Conservation (phyloP, 2,113 vertebrate species). For the Montifringilla adamsi region DNA sequence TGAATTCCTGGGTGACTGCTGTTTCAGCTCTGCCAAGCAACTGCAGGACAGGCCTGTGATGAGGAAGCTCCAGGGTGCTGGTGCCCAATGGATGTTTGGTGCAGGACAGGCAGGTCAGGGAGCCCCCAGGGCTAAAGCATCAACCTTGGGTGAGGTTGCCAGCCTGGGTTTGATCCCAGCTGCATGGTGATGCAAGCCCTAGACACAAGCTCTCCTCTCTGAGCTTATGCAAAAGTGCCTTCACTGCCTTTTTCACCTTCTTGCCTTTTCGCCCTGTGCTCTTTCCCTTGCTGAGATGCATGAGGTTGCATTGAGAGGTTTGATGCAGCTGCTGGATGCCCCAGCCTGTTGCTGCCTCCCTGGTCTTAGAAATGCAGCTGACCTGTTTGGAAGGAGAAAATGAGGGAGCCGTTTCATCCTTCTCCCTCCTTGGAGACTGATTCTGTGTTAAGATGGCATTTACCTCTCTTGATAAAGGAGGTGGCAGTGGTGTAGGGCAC, state of each 20-base stretch:
- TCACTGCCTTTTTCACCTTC: neutral
- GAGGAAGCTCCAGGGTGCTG: neutral
- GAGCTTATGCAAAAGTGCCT: neutral
- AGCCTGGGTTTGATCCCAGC: neutral
- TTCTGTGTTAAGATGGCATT: neutral
- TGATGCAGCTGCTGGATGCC: fast-evolving
- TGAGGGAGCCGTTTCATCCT: neutral
- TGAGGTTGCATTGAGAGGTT: neutral
- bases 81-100: neutral
- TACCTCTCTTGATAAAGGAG: neutral
- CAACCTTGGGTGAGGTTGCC: neutral
- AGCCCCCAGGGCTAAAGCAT: neutral
- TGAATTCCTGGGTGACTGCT: neutral
- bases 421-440: neutral
- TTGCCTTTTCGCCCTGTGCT: neutral
- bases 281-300: neutral
- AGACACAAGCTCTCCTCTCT: neutral
- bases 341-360: neutral
- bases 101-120: neutral
- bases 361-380: neutral
- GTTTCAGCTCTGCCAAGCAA: neutral
- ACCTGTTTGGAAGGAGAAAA: neutral
- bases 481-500: neutral
- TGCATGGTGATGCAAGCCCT: neutral
- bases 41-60: neutral